phyloP scores from a whole-genome alignment of 2,888 invertebrate genomes.

The Cataglyphis altisquamis region DNA sequence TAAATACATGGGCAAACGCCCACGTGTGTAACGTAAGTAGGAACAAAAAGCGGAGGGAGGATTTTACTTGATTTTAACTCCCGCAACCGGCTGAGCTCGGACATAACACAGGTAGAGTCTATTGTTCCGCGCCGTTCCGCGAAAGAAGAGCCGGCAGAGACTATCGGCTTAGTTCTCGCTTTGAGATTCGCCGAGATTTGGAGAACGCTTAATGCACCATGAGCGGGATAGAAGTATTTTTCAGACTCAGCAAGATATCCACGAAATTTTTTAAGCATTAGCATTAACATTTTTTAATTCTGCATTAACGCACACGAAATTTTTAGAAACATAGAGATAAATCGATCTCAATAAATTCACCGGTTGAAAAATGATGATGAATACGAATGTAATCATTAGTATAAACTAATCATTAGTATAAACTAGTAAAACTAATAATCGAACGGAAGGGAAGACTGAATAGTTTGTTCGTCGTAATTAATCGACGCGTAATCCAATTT shows the following conservation, averaged over 20 bases:
- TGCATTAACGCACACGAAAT: background rate
- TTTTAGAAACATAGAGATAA: background rate
- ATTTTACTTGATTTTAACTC: constrained; percentile 77
- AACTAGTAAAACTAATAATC: background rate
- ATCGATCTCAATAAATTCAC: background rate
- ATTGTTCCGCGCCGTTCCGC: constrained; percentile 68
- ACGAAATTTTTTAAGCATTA: constrained; percentile 18
- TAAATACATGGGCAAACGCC: constrained; percentile 32
- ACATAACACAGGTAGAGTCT: constrained; percentile 58
- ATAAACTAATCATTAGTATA: constrained; percentile 30
- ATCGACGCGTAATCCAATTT: constrained; percentile 39
- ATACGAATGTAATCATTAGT: constrained; percentile 7
- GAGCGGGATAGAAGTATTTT: constrained; percentile 33
- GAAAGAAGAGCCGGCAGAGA: constrained; percentile 64
- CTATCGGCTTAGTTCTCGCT: constrained; percentile 73
- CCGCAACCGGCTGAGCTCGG: constrained; percentile 52
- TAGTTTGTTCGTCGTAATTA: constrained; percentile 34
- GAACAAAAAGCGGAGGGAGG: constrained; percentile 64
- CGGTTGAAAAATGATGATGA: background rate
- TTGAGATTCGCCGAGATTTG: constrained; percentile 61
- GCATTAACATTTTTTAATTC: constrained; percentile 1
- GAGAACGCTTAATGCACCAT: constrained; percentile 65
- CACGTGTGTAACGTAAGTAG: constrained; percentile 48
- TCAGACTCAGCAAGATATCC: constrained; percentile 38
- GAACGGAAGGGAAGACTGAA: background rate